Evolutionary conservation across 2,797 vertebrate species (phyloP).

Genomic region (Momotus momota): DNA sequence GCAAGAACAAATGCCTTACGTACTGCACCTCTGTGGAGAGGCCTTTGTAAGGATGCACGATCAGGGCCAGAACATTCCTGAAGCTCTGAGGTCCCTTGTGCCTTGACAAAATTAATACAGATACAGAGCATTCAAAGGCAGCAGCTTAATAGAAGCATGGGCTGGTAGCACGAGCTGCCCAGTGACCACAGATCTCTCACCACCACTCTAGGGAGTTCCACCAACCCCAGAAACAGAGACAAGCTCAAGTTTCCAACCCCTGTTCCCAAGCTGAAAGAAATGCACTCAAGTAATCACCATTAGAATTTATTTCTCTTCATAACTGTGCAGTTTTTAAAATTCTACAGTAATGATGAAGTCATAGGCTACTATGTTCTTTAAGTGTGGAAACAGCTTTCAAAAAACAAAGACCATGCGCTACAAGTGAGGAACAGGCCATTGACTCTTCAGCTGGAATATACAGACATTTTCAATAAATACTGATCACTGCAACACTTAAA

Average conservation of each 20-base stretch:
- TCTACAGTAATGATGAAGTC: conserved; percentile 44
- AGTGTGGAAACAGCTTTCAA: conserved; percentile 16
- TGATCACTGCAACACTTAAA: conserved; percentile 49
- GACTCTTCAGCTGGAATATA: conserved; percentile 51
- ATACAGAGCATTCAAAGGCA: background rate
- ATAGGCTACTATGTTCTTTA: conserved; percentile 17
- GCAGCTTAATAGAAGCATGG: accelerated
- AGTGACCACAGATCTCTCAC: background rate
- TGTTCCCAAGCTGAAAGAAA: background rate
- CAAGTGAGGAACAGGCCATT: conserved; percentile 22
- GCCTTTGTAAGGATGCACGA: background rate
- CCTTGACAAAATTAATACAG: background rate
- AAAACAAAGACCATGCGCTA: conserved; percentile 66
- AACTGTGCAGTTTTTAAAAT: conserved; percentile 64
- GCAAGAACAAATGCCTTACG: background rate
- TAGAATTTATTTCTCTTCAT: conserved; percentile 68
- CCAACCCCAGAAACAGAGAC: background rate
- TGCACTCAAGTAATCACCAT: background rate
- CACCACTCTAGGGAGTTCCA: no score
- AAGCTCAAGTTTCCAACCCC: background rate
- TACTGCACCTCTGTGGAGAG: background rate
- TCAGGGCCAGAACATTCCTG: background rate
- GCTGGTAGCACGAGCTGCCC: accelerated
- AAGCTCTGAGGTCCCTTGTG: background rate
- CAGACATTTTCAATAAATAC: conserved; percentile 49